Conservation (phyloP, 2,888 invertebrate species). For the Salticus scenicus region DNA sequence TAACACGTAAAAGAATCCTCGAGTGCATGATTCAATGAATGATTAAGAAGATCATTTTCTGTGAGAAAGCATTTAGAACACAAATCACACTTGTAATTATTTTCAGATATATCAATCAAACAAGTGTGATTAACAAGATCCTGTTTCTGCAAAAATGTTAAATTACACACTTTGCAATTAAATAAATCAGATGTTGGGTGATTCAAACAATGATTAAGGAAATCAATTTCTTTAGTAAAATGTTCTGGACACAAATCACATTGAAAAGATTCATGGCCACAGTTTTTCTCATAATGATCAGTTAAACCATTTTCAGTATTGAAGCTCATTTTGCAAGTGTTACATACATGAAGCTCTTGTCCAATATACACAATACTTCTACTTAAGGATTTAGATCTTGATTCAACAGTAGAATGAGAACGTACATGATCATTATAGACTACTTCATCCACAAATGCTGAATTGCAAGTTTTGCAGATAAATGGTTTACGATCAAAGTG, state of each 20-base stretch:
- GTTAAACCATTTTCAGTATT: not conserved
- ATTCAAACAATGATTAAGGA: not conserved
- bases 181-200: not conserved
- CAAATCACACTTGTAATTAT: not conserved
- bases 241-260: not conserved
- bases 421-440: not conserved
- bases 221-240: not conserved
- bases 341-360: not conserved
- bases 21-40: not conserved
- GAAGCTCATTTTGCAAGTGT: not conserved
- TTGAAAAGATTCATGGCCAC: not conserved
- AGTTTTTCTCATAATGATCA: not conserved
- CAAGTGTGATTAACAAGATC: not conserved
- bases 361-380: not conserved
- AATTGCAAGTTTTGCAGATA: not conserved
- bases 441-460: not conserved
- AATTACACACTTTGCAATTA: not conserved
- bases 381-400: not conserved
- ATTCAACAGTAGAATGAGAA: not conserved
- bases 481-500: not conserved
- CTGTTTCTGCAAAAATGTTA: not conserved
- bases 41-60: slow-evolving; percentile 10
- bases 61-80: not conserved
- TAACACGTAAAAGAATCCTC: not conserved
- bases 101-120: not conserved